Conservation (phyloP, 2,797 vertebrate species). For the Hippopotamyrus pictus region DNA sequence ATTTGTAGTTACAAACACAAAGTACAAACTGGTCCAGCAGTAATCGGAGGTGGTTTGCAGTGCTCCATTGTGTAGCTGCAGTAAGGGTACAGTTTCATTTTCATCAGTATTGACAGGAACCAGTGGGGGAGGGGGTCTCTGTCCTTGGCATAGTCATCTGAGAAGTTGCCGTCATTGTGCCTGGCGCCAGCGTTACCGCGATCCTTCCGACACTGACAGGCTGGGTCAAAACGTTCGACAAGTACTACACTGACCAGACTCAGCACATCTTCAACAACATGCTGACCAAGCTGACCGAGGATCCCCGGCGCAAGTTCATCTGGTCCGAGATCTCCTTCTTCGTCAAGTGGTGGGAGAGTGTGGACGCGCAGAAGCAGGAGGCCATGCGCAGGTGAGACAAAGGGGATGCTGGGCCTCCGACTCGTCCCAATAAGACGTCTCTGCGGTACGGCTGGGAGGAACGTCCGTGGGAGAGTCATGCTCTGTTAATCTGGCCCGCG, state of each 20-base stretch:
- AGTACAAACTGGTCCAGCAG: neutral
- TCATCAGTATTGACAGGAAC: neutral
- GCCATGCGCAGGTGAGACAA: slow-evolving; percentile 79
- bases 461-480: neutral
- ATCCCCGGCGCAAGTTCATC: slow-evolving; percentile 89
- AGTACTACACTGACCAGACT: slow-evolving; percentile 93
- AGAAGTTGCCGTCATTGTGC: neutral
- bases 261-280: slow-evolving; percentile 98
- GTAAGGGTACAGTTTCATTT: neutral
- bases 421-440: neutral
- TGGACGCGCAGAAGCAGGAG: slow-evolving; percentile 75
- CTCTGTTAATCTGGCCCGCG: neutral
- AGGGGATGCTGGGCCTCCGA: neutral
- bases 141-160: neutral
- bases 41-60: neutral
- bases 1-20: neutral
- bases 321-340: slow-evolving; percentile 97
- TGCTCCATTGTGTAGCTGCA: neutral
- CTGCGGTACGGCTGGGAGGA: neutral
- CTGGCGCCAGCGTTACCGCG: slow-evolving; percentile 4
- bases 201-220: slow-evolving; percentile 56
- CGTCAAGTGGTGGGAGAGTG: slow-evolving; percentile 95
- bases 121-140: neutral
- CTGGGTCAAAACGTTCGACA: slow-evolving; percentile 98
- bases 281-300: slow-evolving; percentile 88